These are phyloP conservation scores for Xiphophorus hellerii DNA, from an alignment of 2,113 vertebrate species.

Conservation along the genomic window DNA sequence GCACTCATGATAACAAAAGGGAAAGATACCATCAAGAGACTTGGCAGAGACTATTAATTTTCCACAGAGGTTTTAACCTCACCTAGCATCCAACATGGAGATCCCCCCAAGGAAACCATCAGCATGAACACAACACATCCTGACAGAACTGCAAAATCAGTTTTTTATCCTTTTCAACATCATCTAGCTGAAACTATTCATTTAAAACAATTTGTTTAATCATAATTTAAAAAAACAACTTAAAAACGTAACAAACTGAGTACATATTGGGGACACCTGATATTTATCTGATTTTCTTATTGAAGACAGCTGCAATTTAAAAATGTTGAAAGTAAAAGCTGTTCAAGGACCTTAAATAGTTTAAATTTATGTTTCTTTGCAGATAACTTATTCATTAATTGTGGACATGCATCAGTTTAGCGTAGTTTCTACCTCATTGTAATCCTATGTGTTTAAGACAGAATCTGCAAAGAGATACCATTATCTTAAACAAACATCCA, in stretches of 20 bases:
- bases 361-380: not conserved
- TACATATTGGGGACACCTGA: not conserved
- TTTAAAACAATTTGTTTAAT: not conserved
- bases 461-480: not conserved
- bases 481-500: constrained; percentile 27
- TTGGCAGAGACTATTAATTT: constrained; percentile 42
- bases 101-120: constrained; percentile 54
- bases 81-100: constrained; percentile 46
- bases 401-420: not conserved
- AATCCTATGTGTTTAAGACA: constrained; percentile 9
- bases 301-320: constrained; percentile 4
- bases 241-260: not conserved
- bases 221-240: no score
- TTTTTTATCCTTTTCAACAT: constrained; percentile 40
- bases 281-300: constrained; percentile 1
- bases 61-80: constrained; percentile 44
- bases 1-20: constrained; percentile 39
- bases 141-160: constrained; percentile 23
- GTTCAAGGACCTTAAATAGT: not conserved
- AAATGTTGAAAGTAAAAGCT: constrained; percentile 1
- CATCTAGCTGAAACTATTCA: constrained; percentile 17
- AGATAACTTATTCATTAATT: not conserved
- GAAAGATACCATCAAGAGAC: constrained; percentile 46
- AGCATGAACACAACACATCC: constrained; percentile 18
- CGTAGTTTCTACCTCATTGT: not conserved